Evolutionary conservation across 2,113 vertebrate species (phyloP).

Genomic region (Cygnus buccinator): DNA sequence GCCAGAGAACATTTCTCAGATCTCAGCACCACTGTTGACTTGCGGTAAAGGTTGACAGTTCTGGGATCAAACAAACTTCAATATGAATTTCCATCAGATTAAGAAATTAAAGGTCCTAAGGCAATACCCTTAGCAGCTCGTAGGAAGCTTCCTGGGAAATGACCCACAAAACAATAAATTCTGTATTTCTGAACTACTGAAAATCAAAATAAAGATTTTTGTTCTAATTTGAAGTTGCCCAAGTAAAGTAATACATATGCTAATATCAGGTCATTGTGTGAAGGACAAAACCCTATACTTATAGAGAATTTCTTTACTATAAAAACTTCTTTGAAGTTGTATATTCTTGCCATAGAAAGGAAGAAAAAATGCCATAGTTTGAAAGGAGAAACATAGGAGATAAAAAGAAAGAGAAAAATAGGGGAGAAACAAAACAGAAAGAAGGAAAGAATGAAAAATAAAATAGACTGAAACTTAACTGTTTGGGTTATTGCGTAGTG

Average conservation of each 20-base stretch:
- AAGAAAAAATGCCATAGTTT: background rate
- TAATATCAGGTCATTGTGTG: background rate
- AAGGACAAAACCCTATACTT: background rate
- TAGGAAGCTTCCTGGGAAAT: background rate
- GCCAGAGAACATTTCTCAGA: background rate
- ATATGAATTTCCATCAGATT: background rate
- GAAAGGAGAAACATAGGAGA: background rate
- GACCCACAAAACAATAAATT: background rate
- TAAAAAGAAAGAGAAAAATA: background rate
- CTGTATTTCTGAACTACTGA: background rate
- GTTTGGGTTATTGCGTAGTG: conserved; percentile 17
- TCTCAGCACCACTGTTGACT: background rate
- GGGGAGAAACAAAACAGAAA: background rate
- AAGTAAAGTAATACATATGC: background rate
- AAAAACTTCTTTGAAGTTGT: background rate
- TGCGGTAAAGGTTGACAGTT: background rate
- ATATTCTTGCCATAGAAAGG: background rate
- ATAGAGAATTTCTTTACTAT: background rate
- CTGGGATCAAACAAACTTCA: background rate
- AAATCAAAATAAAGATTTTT: background rate
- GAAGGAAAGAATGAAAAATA: background rate
- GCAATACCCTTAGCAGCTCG: rapidly evolving
- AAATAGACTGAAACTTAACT: background rate
- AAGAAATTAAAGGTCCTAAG: background rate
- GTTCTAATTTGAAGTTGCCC: background rate